Conservation (phyloP, 2,113 vertebrate genomes). For the Calyptommatus sinebrachiatus region DNA sequence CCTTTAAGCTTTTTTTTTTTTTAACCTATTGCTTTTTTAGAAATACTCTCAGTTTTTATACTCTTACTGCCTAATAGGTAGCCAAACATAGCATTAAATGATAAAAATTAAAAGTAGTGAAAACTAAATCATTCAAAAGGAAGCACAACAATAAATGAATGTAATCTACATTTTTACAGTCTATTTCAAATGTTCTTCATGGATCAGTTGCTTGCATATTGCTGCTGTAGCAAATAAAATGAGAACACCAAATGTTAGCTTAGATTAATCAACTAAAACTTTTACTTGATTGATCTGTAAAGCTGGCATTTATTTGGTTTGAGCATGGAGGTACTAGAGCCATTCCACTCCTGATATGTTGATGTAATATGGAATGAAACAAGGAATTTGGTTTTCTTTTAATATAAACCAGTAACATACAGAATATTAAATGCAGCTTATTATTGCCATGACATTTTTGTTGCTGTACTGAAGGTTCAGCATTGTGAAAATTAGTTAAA, state of each 20-base stretch:
- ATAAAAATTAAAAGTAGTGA: background rate
- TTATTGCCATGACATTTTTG: no score
- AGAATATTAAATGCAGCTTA: background rate
- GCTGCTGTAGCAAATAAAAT: background rate
- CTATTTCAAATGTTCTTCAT: no score
- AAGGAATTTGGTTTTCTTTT: background rate
- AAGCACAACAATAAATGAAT: background rate
- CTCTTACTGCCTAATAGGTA: background rate
- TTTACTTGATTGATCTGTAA: background rate
- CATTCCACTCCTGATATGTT: background rate
- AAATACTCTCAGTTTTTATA: background rate
- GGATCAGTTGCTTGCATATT: no score
- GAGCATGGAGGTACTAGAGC: background rate
- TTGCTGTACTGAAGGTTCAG: background rate
- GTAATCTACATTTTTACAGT: background rate
- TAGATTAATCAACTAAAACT: background rate
- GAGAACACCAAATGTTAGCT: background rate
- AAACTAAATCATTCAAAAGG: background rate
- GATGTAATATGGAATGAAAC: background rate
- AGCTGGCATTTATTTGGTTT: background rate
- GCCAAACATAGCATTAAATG: background rate
- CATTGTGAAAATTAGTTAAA: background rate
- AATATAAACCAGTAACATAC: background rate
- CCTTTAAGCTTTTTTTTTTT: background rate
- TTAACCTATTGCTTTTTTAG: background rate